phyloP scores from a whole-genome alignment of 2,888 invertebrate genomes.

The Holacanthella duospinosa region DNA sequence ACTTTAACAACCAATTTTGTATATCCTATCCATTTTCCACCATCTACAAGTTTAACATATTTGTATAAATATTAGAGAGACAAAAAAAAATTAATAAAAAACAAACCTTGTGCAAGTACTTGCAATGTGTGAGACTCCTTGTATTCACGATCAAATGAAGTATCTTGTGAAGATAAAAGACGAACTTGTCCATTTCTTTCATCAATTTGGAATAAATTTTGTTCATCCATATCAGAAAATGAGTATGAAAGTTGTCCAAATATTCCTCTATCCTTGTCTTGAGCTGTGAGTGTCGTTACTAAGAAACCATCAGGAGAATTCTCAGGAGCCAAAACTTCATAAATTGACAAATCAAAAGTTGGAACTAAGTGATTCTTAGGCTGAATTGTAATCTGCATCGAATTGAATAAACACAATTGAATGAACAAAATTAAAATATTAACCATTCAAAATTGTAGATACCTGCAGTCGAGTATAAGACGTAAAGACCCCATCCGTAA shows the following conservation, averaged over 20 bases:
- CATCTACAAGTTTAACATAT: too few relatives aligned
- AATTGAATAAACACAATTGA: too few relatives aligned
- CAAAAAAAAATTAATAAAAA: too few relatives aligned
- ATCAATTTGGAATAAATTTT: conserved; percentile 43
- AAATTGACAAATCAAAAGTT: conserved; percentile 61
- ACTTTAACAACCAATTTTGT: conserved; percentile 61
- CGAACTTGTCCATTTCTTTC: conserved; percentile 41
- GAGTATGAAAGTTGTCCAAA: conserved; percentile 58
- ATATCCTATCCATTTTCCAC: conserved; percentile 65
- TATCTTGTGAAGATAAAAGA: conserved; percentile 26
- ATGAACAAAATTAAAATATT: too few relatives aligned
- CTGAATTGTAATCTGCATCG: conserved; percentile 51
- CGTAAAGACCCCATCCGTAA: conserved; percentile 89
- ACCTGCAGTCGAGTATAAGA: conserved; percentile 55
- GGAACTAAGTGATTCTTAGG: conserved; percentile 72
- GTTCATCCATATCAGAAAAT: conserved; percentile 46
- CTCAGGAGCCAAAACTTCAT: conserved; percentile 70
- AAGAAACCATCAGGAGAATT: conserved; percentile 65
- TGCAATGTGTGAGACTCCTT: conserved; percentile 34
- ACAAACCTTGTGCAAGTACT: conserved; percentile 53
- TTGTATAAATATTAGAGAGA: too few relatives aligned
- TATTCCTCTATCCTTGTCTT: conserved; percentile 70
- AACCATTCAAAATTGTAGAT: too few relatives aligned
- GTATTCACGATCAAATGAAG: conserved; percentile 35
- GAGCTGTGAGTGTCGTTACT: conserved; percentile 66